Base-by-base conservation (phyloP, 2,888 invertebrate genomes). In the Polyploca ridens region DNA sequence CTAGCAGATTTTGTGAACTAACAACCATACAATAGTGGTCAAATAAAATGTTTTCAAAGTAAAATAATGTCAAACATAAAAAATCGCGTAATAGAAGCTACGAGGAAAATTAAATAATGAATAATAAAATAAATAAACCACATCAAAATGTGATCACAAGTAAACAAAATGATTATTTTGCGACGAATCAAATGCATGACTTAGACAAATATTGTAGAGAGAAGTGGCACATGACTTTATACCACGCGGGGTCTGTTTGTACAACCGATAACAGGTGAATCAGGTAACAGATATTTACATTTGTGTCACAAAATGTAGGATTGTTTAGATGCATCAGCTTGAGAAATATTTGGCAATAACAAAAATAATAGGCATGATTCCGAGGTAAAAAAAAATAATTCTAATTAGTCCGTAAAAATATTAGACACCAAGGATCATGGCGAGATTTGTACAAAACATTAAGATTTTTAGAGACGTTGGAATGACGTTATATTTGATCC, bases 161-260 rank as follows among this genome's bases (percentile, higher is more conserved):
- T 72, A 74, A 76, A 74, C 67, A 78, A 41, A 65, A 69, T 78
- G 75, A 63, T 65, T 62, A 66, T 69, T 68, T 46, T 62, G 66
- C 62, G 71, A 68, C 66, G 63, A 75, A 68, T 65, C 66, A 71
- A 74, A 77, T 82, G 82, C 78, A 85, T 84, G 84, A 86, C 85
- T 84, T 79, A 63, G 66, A 59, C 78, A 86, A 88, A 86, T 85
- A 89, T 84, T 86, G 73, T 79, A 41, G 67, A 65, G 64, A 64
- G n/a, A 64, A 63, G 63, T 58, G 63, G 81, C 88, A 87, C 86
- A 88, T 88, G 88, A 88, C 85, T 84, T 67, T 74, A 75, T 71
- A 74, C 72, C 68, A 72, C 70, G 66, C 67, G 71, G 67, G 71
- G 64, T 66, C 63, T 82, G 73, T 86, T 85, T 85, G 72, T 33